Base-by-base conservation (phyloP, 1,140 invertebrate species). In the Temnothorax nylanderi region DNA sequence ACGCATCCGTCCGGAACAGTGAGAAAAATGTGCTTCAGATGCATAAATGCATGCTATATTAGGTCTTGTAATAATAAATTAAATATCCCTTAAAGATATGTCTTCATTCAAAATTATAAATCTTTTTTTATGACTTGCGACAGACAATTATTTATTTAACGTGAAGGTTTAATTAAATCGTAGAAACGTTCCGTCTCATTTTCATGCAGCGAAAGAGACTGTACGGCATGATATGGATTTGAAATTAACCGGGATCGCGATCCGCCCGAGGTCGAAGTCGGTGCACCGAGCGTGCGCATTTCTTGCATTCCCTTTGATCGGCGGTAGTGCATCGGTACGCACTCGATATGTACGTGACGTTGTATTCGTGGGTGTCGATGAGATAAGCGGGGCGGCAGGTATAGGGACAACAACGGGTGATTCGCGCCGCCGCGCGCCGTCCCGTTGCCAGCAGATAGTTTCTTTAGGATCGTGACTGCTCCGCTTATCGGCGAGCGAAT, bases 401-500 rank as follows among this genome's bases (percentile, higher is more conserved):
- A 78, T 34, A 51, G 67, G 49, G 71, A 56, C 16, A 41, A 32
- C 49, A 54, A 62, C 64, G 85, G 10, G 65, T 72, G 86, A 88
- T 85, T 88, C 87, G 54, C 62, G 76, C 62, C 56, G 77, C 60
- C 26, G 26, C 26, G 26, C 26, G 26, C 26, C 26, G 72, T 85
- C 51, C n/a, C 56, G 16, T 32, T 18, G 32, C 47, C 7, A 37
- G 71, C 54, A 21, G 37, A 86, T 72, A 86, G 62, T 71, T 78
- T 32, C 58, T 47, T 69, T 72, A 60, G 87, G 72, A 88, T 78
- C 58, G 60, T 49, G 58, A 72, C 56, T 54, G 49, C 37, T 16
- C 32, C 69, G 80, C 67, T 88, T 89, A 85, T 88, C 88, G 58
- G 26, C 62, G 32, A 41, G 41, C 71, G 74, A 89, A 85, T 88